Base-by-base conservation (phyloP, 2,797 vertebrate genomes). In the Sebastolobus alascanus region DNA sequence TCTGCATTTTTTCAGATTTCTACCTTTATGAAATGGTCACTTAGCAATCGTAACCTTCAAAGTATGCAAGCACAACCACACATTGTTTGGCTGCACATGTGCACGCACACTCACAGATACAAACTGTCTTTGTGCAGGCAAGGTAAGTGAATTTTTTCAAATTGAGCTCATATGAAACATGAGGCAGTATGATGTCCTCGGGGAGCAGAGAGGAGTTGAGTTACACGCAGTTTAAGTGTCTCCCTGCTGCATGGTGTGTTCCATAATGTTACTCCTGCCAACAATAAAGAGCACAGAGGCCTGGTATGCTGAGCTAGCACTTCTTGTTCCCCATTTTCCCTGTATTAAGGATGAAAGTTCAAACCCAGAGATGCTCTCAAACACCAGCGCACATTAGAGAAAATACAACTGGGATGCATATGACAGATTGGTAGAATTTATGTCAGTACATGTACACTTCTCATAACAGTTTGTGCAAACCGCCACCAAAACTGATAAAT, bases 201-300 rank as follows among this genome's bases (percentile, higher is more conserved):
- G 79, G 79, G 89, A 87, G 73, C 52, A 7, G 50, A 76, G 52
- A 54, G 78, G 75, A 88, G 87, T 76, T 65, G 84, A 87, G 80
- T 89, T 86, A 71, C 81, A 80, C 13, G 20, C 80, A 70, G 73
- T 83, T 83, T 68, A 73, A 89, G 74, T 73, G 87, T 91, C 83
- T 91, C 87, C 68, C 73, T 80, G 84, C 85, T 78, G 87, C 76
- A 69, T n/a, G 46, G 40, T 8, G 68, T 68, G 73, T 71, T 86
- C 81, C 80, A 78, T 87, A 81, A 91, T 84, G 83, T 78, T 76
- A 14, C 89, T 90, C 87, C 83, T 84, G 87, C 89, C 91, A 87
- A 87, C 81, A 78, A 74, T 84, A 87, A 88, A 91, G 66, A 90
- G 84, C 84, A 77, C 70, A 68, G 79, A 55, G 78, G 79, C 80